Evolutionary conservation across 2,113 vertebrate genomes (phyloP).

Genomic region (Lasiurus borealis): DNA sequence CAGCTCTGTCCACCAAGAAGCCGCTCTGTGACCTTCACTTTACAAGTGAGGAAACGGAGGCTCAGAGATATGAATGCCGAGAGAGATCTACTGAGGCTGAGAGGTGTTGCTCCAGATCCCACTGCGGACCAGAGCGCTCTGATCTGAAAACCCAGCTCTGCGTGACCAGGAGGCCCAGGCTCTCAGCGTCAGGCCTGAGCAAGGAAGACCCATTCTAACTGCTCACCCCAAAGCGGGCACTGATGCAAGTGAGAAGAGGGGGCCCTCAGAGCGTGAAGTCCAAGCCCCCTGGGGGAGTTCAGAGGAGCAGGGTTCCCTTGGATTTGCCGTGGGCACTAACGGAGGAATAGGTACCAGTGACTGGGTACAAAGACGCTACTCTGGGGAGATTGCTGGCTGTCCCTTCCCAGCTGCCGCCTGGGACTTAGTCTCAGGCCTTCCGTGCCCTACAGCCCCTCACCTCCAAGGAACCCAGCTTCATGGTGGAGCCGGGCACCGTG

Average conservation of each 20-base stretch:
- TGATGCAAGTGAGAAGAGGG: not conserved
- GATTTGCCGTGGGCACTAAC: accelerated
- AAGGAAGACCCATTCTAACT: not conserved
- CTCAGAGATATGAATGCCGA: not conserved
- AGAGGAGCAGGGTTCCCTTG: not conserved
- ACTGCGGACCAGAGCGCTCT: accelerated
- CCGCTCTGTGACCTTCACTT: not conserved
- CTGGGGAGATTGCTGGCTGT: not conserved
- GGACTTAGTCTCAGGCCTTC: not conserved
- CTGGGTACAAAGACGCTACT: not conserved
- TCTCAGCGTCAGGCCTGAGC: not conserved
- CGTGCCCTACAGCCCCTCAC: conserved; percentile 87
- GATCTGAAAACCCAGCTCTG: not conserved
- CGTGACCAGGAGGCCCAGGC: not conserved
- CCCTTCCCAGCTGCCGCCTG: not conserved
- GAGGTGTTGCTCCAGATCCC: not conserved
- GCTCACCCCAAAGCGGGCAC: not conserved
- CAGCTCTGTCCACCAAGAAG: not conserved
- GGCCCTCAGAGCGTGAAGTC: accelerated
- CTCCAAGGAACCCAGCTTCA: conserved; percentile 97
- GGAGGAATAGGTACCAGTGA: accelerated
- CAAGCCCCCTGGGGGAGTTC: not conserved
- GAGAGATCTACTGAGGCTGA: not conserved
- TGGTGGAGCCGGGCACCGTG: conserved; percentile 94
- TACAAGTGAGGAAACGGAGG: not conserved